Evolutionary conservation across 2,888 invertebrate species (phyloP).

Genomic region (Julus scanicus): DNA sequence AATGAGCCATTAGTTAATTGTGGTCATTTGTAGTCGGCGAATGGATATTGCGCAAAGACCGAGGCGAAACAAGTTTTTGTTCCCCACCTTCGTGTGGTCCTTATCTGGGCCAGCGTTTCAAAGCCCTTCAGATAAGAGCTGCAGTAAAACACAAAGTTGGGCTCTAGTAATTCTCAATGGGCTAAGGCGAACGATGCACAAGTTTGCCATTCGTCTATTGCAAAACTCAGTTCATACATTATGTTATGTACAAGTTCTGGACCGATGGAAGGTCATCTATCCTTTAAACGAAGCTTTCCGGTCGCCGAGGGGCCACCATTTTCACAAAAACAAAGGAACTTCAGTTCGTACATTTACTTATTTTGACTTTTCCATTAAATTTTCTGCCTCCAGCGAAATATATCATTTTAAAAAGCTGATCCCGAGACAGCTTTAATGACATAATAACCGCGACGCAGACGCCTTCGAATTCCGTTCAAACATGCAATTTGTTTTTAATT

Average conservation of each 20-base stretch:
- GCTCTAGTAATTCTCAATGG: too few relatives aligned
- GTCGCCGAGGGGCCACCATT: not conserved
- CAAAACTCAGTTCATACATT: not conserved
- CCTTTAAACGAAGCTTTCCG: not conserved
- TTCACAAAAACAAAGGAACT: not conserved
- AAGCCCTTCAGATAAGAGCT: too few relatives aligned
- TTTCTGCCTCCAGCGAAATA: not conserved
- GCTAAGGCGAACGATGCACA: too few relatives aligned
- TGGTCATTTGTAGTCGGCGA: slow-evolving; percentile 21
- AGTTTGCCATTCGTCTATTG: too few relatives aligned
- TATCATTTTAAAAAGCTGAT: not conserved
- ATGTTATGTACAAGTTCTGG: not conserved
- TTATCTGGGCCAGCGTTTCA: too few relatives aligned
- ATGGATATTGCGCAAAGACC: not conserved
- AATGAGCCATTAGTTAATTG: not conserved
- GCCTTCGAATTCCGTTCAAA: not conserved
- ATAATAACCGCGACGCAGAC: not conserved
- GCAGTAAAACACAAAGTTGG: too few relatives aligned
- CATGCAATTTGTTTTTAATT: not conserved
- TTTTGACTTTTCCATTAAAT: not conserved
- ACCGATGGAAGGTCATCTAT: not conserved
- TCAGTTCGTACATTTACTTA: not conserved
- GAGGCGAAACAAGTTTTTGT: not conserved
- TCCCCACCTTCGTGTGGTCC: not conserved
- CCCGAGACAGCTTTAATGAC: slow-evolving; percentile 14